Conservation (phyloP, 2,797 vertebrate species). For the Denticeps clupeoides region DNA sequence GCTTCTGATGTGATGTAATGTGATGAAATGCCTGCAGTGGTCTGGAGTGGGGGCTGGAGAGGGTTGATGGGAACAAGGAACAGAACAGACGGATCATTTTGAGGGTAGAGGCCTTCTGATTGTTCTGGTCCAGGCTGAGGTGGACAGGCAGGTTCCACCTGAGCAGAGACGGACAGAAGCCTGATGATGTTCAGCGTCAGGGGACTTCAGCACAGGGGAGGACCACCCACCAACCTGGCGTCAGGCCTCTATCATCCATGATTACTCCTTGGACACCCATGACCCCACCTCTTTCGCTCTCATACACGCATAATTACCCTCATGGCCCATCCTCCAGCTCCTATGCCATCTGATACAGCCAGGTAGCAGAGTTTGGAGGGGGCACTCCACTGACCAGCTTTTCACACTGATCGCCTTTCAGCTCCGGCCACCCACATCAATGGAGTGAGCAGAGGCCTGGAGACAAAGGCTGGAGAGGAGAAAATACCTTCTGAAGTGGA, state of each 20-base stretch:
- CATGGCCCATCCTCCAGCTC: constrained; percentile 33
- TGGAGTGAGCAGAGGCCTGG: constrained; percentile 47
- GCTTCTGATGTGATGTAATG: constrained; percentile 70
- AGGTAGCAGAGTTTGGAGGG: constrained; percentile 43
- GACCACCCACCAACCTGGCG: constrained; percentile 62
- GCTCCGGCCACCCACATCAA: constrained; percentile 59
- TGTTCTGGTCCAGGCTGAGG: constrained; percentile 45
- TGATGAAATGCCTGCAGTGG: constrained; percentile 52
- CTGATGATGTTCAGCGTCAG: not conserved
- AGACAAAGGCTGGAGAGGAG: constrained; percentile 44
- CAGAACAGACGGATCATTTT: constrained; percentile 34
- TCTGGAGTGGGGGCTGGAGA: constrained; percentile 7
- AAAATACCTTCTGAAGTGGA: constrained; percentile 15
- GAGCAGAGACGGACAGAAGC: constrained; percentile 53
- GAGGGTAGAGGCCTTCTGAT: constrained; percentile 43
- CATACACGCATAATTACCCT: constrained; percentile 62
- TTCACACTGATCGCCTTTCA: constrained; percentile 44
- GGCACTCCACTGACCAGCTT: constrained; percentile 42
- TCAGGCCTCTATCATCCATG: constrained; percentile 50
- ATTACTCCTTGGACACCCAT: constrained; percentile 52
- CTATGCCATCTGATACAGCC: constrained; percentile 58
- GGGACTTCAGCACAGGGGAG: constrained; percentile 26
- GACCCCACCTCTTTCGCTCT: constrained; percentile 22
- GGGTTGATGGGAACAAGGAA: not conserved
- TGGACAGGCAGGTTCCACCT: constrained; percentile 49